phyloP scores from a whole-genome alignment of 2,113 vertebrate genomes.

The Callopanchax toddi region DNA sequence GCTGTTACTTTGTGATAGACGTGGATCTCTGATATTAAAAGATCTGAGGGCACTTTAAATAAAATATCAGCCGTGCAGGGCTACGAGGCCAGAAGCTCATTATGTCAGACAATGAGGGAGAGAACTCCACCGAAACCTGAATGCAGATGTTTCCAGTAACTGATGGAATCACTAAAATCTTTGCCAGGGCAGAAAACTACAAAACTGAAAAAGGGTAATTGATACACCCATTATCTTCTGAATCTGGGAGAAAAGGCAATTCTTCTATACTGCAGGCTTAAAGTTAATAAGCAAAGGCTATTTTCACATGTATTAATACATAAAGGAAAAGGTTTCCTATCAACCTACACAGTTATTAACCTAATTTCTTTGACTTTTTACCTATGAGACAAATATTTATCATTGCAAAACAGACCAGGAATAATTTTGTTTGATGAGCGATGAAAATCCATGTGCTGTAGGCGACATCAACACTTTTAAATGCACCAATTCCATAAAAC shows the following conservation, averaged over 20 bases:
- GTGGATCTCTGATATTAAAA: conserved; percentile 23
- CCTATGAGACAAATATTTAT: background rate
- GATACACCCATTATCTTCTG: background rate
- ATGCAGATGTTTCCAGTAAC: conserved; percentile 51
- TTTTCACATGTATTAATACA: background rate
- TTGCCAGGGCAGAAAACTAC: conserved; percentile 2
- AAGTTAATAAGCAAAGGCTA: background rate
- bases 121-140: conserved; percentile 30
- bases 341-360: background rate
- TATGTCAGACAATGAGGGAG: conserved; percentile 48
- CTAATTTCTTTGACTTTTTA: background rate
- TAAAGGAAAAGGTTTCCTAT: background rate
- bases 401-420: background rate
- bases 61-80: conserved; percentile 61
- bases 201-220: conserved; percentile 10
- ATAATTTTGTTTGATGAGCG: background rate
- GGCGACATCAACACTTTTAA: background rate
- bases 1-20: conserved; percentile 48
- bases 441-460: background rate
- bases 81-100: conserved; percentile 62
- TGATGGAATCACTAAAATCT: conserved; percentile 40
- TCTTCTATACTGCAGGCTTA: background rate
- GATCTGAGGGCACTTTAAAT: conserved; percentile 65
- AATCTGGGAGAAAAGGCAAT: background rate
- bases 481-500: background rate